Percentiles rank a stretch among this genome's conserved stretches.
phyloP scores from a whole-genome alignment of 2,113 vertebrate genomes.

The Panthera uncia region DNA sequence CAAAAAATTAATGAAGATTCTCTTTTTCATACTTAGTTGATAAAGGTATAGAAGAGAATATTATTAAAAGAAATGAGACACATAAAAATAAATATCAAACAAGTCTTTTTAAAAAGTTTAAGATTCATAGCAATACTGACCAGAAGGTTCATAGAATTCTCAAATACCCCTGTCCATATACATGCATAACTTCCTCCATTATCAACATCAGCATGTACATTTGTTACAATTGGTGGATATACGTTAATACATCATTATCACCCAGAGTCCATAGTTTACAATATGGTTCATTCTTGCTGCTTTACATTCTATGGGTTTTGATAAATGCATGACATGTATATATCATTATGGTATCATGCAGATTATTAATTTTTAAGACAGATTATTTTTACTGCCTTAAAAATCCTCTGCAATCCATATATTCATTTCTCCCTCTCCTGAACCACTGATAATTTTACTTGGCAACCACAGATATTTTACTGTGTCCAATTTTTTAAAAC shows the following conservation, averaged over 20 bases:
- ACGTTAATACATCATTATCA: not conserved
- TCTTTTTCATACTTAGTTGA: not conserved
- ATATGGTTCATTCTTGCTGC: not conserved
- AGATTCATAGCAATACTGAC: not conserved
- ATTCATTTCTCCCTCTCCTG: not conserved
- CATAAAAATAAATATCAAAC: constrained; percentile 11
- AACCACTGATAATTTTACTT: not conserved
- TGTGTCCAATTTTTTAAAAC: not conserved
- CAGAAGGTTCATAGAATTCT: not conserved
- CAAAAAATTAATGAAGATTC: not conserved
- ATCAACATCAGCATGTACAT: not conserved
- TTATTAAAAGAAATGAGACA: not conserved
- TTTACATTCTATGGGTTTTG: not conserved
- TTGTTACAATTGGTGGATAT: not conserved
- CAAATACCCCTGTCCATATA: not conserved
- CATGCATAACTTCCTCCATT: not conserved
- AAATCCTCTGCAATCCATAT: not conserved
- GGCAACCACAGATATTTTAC: not conserved
- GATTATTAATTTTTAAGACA: not conserved
- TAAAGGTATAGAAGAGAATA: not conserved
- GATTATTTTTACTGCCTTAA: not conserved
- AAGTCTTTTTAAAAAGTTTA: not conserved
- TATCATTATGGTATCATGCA: not conserved
- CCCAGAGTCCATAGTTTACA: not conserved
- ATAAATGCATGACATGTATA: not conserved